These are phyloP conservation scores for Irena cyanogastra DNA, from an alignment of 2,113 vertebrate genomes.

Conservation along the genomic window DNA sequence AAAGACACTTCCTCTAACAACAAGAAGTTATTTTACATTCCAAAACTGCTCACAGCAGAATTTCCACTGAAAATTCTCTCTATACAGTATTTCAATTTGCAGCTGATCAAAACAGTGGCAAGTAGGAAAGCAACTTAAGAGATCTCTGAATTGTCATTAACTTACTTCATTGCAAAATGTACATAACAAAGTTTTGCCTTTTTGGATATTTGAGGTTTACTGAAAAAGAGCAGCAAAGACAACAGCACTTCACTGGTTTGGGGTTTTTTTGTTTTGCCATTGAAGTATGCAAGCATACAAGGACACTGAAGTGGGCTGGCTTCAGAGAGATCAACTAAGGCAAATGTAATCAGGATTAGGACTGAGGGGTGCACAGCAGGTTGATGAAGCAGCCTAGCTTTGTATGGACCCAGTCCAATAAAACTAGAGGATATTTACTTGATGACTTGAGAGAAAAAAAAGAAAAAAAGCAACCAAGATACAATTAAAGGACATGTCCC, in stretches of 20 bases:
- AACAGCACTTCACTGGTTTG: neutral
- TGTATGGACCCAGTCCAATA: neutral
- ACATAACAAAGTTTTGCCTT: neutral
- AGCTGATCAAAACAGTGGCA: neutral
- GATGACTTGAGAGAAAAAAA: neutral
- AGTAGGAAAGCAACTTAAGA: neutral
- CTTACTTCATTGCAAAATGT: neutral
- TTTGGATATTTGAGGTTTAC: neutral
- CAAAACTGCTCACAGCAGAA: neutral
- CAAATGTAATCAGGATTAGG: constrained; percentile 56
- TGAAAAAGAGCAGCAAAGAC: neutral
- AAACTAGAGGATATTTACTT: neutral
- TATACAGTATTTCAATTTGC: neutral
- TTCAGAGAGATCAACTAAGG: constrained; percentile 37
- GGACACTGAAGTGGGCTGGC: constrained; percentile 27
- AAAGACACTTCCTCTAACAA: neutral
- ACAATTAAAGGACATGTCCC: neutral
- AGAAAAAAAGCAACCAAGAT: neutral
- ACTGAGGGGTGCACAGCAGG: neutral
- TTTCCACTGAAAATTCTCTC: neutral
- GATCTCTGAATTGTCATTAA: neutral
- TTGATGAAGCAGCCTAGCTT: neutral
- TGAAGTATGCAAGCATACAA: constrained; percentile 54
- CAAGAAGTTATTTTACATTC: neutral
- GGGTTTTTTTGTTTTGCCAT: neutral